phyloP scores from a whole-genome alignment of 2,888 invertebrate genomes.

The Limnephilus lunatus region DNA sequence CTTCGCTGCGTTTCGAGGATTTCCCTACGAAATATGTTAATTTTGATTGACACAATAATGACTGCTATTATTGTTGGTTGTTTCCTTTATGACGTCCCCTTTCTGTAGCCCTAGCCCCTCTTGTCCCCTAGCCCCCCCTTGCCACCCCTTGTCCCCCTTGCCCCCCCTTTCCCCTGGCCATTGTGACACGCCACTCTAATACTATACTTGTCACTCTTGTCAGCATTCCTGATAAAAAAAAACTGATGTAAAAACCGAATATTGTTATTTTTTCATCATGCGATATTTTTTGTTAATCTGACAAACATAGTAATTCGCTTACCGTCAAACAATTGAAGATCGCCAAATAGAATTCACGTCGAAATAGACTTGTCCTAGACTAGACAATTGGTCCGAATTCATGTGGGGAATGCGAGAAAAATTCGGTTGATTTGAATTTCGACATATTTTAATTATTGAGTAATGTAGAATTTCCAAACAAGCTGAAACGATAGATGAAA shows the following conservation, averaged over 20 bases:
- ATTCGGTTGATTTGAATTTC: too few species aligned
- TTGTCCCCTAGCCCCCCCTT: too few species aligned
- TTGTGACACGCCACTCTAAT: neutral
- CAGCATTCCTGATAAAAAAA: neutral
- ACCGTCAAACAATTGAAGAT: too few species aligned
- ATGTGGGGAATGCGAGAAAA: too few species aligned
- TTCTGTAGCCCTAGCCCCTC: neutral
- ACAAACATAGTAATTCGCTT: neutral
- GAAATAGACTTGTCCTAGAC: too few species aligned
- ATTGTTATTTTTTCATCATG: neutral
- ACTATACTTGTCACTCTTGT: neutral
- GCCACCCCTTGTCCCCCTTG: too few species aligned
- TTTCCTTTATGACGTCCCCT: neutral
- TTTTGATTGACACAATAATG: constrained; percentile 26
- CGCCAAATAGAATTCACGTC: too few species aligned
- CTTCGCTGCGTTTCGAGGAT: neutral
- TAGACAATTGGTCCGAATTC: too few species aligned
- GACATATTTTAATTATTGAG: too few species aligned
- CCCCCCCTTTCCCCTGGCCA: neutral
- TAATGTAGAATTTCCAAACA: too few species aligned
- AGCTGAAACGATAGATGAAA: too few species aligned
- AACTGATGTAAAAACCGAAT: neutral
- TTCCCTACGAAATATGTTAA: neutral
- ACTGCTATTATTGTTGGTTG: constrained; percentile 1
- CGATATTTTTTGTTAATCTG: neutral